These are phyloP conservation scores for Pteronura brasiliensis DNA, from an alignment of 2,113 vertebrate species.

Conservation along the genomic window DNA sequence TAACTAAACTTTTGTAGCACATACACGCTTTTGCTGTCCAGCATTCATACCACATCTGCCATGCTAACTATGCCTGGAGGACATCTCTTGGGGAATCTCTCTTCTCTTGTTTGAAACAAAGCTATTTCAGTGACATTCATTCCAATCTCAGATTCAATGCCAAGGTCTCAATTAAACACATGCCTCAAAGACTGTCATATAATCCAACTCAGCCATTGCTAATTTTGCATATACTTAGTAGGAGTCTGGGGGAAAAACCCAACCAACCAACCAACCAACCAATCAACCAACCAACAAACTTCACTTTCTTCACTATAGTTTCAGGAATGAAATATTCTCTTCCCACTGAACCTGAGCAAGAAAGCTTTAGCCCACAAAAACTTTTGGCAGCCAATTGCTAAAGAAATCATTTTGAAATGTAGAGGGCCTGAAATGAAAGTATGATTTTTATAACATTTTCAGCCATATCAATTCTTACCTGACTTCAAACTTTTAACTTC, in stretches of 20 bases:
- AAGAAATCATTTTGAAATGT: background rate
- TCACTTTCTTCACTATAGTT: background rate
- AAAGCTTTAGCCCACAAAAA: background rate
- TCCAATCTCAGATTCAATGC: conserved; percentile 10
- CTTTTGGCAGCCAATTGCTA: background rate
- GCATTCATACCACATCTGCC: background rate
- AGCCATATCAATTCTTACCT: background rate
- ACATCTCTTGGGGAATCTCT: background rate
- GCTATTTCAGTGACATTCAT: conserved; percentile 25
- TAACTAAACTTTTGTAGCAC: background rate
- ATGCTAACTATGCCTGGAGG: background rate
- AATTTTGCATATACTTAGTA: background rate
- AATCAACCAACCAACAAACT: background rate
- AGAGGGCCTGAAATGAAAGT: background rate
- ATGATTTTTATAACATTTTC: background rate
- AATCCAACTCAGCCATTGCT: background rate
- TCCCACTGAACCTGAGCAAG: background rate
- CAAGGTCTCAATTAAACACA: conserved; percentile 37
- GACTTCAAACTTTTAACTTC: background rate
- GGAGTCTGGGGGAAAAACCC: background rate
- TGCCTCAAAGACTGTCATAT: background rate
- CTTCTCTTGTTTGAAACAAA: background rate
- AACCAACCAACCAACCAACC: too few species aligned
- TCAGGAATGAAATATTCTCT: background rate
- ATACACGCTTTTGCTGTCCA: background rate